Base-by-base conservation (phyloP, 2,113 vertebrate genomes). In the Archilochus colubris region DNA sequence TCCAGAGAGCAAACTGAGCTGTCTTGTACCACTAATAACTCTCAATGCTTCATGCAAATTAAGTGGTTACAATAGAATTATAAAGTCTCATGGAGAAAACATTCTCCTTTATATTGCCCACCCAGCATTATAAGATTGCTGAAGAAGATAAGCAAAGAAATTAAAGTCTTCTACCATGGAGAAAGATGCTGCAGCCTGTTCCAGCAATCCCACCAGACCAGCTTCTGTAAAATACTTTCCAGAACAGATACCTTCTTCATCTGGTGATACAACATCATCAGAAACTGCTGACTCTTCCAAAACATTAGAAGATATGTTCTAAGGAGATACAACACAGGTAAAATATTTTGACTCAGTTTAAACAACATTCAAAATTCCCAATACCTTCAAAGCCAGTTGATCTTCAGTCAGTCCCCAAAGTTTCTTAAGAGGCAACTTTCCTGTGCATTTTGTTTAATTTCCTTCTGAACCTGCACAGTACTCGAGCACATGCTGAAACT, bases 281-380 rank as follows among this genome's bases (percentile, higher is more conserved):
- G 99, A 99, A 76, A 99, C 99, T 3, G 99, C 99, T 31, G 99
- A 99, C 92, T 99, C 99, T 97, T 99, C 99, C 97, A 99, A 97
- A 92, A 99, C 99, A 75, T 99, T 99, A 68, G 99, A 99, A 46
- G 99, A 99, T 95, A 99, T 99, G 82, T 99, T 99, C 99, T 99
- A 97, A 62, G 75, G 86, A 88, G 62, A 92, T 5, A 87, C 0
- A 80, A 88, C 2, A 27, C 2, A 75, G 33, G 44, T 9, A 31
- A 80, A 73, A 69, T 6, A 38, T 14, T 58, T 91, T 86, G 8
- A 59, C 38, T 84, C 54, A 7, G 25, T 48, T 82, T 54, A 59
- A 94, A 38, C 31, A 67, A 59, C 25, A 43, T 14, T 63, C 31
- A 72, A 57, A 30, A 53, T 40, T 59, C 9, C 20, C 19, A 80